Base-by-base conservation (phyloP, 2,888 invertebrate species). In the Agrenia bidenticulata region DNA sequence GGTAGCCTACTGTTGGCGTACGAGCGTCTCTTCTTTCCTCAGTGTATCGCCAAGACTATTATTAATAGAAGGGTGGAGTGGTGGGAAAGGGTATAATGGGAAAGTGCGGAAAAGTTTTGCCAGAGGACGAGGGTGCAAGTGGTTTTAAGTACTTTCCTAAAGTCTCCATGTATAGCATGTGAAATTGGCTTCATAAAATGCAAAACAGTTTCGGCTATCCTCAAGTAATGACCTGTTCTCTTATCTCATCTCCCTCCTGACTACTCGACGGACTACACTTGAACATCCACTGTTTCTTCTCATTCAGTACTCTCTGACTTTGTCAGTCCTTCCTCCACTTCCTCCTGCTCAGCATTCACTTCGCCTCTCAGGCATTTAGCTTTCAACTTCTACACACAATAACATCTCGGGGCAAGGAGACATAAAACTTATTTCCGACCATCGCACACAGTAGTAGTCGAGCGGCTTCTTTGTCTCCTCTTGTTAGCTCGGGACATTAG, bases 141-240 rank as follows among this genome's bases (percentile, higher is more conserved):
- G 71, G 68, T 71, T 71, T 71, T 68, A 68, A 71, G 64, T 71
- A 67, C 71, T 71, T 68, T 71, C 42, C 37, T 50, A 63, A 61
- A 62, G 32, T 58, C 59, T 68, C 32, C 42, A 50, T 50, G 60
- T 53, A 64, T 21, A 41, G 59, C 66, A 67, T 69, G 62, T 65
- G 64, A 73, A 73, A 70, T 73, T 73, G 70, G 68, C 68, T 72
- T 69, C 70, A 71, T 73, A 73, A 73, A 73, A 73, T 73, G 71
- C 73, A 73, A 73, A 73, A 67, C 69, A 71, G 73, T 70, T 70
- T 66, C 65, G 7, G 24, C 59, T 59, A 59, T 49, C 45, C 61
- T 61, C 61, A 32, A 61, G 64, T 64, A 64, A 64, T 64, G 64
- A 64, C 64, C 64, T 64, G 59, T 49, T 61, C 56, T 37, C 39